phyloP scores from a whole-genome alignment of 2,113 vertebrate genomes.

The Mormyrus iriodes region DNA sequence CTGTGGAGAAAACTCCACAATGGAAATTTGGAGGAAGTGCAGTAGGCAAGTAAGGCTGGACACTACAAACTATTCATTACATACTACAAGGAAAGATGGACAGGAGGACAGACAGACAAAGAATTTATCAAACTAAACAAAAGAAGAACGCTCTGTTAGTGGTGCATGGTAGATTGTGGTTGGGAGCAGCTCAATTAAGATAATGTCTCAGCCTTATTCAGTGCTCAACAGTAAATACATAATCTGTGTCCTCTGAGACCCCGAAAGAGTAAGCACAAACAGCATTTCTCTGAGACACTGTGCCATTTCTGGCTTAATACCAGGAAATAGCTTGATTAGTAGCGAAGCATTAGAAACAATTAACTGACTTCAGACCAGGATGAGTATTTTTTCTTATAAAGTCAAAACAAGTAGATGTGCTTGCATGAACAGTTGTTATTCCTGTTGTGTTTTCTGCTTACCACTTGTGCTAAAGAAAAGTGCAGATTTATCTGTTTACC shows the following conservation, averaged over 20 bases:
- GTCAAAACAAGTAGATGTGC: background rate
- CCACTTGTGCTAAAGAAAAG: background rate
- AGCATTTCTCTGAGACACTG: background rate
- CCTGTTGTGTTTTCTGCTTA: background rate
- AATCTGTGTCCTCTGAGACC: background rate
- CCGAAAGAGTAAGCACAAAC: background rate
- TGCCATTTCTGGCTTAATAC: background rate
- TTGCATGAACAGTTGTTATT: background rate
- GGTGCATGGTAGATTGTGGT: background rate
- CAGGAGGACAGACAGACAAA: too few species aligned
- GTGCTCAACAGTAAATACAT: background rate
- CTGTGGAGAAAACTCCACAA: too few species aligned
- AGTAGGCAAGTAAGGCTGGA: too few species aligned
- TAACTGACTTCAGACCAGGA: background rate
- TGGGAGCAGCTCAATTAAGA: background rate
- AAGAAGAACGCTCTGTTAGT: background rate
- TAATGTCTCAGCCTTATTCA: background rate
- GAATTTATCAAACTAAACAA: background rate
- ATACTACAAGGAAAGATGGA: too few species aligned
- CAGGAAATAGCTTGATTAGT: background rate
- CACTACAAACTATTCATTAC: too few species aligned
- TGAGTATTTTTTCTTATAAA: background rate
- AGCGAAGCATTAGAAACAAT: background rate
- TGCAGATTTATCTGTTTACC: background rate
- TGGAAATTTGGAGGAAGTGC: too few species aligned